A percentile compares a stretch with the other conserved stretches of the same genome.
Conservation (phyloP, 1,140 invertebrate genomes). For the Capitella teleta region DNA sequence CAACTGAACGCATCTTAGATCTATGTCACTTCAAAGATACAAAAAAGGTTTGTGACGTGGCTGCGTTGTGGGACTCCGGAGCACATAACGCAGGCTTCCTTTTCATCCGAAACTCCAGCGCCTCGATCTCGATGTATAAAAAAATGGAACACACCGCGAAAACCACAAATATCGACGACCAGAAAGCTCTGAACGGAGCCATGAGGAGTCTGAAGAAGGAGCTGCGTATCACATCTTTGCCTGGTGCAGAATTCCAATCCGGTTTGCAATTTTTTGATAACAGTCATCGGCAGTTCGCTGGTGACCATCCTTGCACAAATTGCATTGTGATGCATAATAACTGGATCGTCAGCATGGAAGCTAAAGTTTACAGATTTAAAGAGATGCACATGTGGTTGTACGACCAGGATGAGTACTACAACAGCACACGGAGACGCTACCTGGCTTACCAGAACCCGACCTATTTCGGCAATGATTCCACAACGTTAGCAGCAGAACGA, state of each 20-base stretch:
- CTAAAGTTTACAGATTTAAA: conserved; percentile 13
- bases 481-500: background rate
- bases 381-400: conserved; percentile 9
- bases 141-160: conserved; percentile 6
- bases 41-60: conserved; percentile 4
- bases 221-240: background rate
- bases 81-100: conserved; percentile 9
- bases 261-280: background rate
- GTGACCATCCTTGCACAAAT: background rate
- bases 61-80: conserved; percentile 1
- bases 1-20: background rate
- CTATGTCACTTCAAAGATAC: too few species aligned
- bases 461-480: too few species aligned
- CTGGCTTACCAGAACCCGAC: conserved; percentile 10
- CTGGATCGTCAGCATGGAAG: conserved; percentile 10
- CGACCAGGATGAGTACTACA: conserved; percentile 11
- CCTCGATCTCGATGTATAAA: conserved; percentile 4
- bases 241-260: background rate
- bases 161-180: conserved; percentile 8
- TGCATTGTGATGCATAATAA: conserved; percentile 12
- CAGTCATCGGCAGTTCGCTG: background rate
- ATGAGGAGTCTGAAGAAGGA: background rate
- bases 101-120: background rate
- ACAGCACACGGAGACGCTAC: background rate
- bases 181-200: conserved; percentile 5